phyloP scores from a whole-genome alignment of 2,113 vertebrate species.

The Hylia prasina region DNA sequence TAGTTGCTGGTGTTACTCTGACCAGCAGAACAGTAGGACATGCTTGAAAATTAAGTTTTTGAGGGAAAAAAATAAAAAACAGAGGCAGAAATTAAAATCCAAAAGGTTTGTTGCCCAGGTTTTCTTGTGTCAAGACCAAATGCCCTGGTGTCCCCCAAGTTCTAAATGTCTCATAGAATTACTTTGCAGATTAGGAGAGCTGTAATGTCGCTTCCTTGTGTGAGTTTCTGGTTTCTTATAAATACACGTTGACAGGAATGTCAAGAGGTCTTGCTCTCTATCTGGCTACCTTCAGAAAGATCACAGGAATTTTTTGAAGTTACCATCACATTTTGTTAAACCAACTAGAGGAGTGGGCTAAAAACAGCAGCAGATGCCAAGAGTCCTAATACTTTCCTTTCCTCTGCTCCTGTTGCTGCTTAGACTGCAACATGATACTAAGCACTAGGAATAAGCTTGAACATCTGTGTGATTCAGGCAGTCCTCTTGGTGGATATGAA shows the following conservation, averaged over 20 bases:
- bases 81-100: not conserved
- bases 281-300: not conserved
- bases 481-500: not conserved
- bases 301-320: not conserved
- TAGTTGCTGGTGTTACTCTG: not conserved
- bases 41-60: not conserved
- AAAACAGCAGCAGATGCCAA: not conserved
- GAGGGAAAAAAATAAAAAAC: not conserved
- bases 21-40: not conserved
- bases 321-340: not conserved
- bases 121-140: not conserved
- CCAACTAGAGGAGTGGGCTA: not conserved
- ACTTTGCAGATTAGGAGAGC: not conserved
- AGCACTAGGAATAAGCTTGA: not conserved
- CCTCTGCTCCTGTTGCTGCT: not conserved
- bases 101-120: not conserved
- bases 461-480: not conserved
- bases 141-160: not conserved
- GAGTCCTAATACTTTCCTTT: not conserved
- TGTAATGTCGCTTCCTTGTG: not conserved
- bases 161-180: not conserved
- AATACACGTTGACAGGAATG: not conserved
- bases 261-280: not conserved
- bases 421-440: not conserved
- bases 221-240: not conserved